Evolutionary conservation across 2,888 invertebrate species (phyloP).

Genomic region (Eugnorisma glareosa): DNA sequence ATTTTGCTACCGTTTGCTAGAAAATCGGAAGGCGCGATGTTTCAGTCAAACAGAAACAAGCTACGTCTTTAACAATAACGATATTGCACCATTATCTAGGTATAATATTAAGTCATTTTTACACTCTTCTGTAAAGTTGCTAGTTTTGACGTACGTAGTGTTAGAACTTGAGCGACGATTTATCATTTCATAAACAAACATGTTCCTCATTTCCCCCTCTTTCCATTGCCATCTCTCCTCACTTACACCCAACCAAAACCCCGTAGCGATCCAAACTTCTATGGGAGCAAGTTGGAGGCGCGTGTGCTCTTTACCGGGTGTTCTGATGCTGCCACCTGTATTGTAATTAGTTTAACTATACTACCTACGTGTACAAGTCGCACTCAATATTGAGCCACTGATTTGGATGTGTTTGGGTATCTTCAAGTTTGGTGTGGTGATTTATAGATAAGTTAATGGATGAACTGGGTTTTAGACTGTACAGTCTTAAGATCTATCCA

Average conservation of each 20-base stretch:
- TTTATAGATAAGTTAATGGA: neutral
- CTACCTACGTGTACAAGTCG: constrained; percentile 68
- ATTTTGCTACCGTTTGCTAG: no score
- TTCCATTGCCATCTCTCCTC: constrained; percentile 53
- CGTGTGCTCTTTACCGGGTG: constrained; percentile 83
- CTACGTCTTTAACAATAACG: no score
- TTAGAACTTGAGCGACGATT: no score
- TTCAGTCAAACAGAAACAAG: no score
- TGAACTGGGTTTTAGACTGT: no score
- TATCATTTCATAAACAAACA: neutral
- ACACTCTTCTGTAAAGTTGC: no score
- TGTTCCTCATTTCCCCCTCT: neutral
- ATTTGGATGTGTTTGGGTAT: constrained; percentile 16
- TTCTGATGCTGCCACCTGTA: constrained; percentile 85
- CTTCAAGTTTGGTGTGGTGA: neutral
- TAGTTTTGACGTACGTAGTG: no score
- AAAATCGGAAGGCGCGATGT: no score
- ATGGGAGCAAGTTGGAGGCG: constrained; percentile 79
- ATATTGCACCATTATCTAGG: no score
- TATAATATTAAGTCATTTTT: no score
- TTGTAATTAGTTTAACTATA: constrained; percentile 87
- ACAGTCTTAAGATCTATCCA: no score
- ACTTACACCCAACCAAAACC: constrained; percentile 65
- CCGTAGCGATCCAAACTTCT: constrained; percentile 79
- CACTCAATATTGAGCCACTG: constrained; percentile 40